phyloP scores from a whole-genome alignment of 2,888 invertebrate genomes.

The Stegophylla sp. region DNA sequence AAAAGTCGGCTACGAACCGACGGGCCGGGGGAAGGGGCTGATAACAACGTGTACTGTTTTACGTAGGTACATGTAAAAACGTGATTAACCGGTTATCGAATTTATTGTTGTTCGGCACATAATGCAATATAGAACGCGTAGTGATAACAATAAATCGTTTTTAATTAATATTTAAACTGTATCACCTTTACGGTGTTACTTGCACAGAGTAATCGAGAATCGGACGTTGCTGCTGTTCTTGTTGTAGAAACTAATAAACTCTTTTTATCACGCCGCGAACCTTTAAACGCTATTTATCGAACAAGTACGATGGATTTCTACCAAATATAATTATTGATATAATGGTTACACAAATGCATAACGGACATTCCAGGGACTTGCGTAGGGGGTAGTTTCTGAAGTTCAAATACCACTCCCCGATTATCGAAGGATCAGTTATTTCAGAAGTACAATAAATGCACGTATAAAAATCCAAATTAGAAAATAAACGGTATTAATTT shows the following conservation, averaged over 20 bases:
- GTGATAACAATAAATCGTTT: neutral
- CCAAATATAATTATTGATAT: no score
- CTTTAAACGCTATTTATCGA: no score
- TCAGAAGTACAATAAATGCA: no score
- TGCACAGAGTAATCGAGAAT: neutral
- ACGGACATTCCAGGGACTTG: no score
- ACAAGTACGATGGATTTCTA: no score
- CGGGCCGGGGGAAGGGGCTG: neutral
- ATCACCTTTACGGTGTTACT: neutral
- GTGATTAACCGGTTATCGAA: neutral
- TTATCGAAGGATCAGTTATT: no score
- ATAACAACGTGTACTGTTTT: neutral
- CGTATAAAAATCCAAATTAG: no score
- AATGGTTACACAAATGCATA: no score
- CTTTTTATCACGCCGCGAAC: neutral
- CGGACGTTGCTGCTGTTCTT: no score
- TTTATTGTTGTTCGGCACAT: neutral
- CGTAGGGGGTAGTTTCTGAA: no score
- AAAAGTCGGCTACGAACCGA: neutral
- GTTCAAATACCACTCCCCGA: no score
- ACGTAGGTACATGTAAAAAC: neutral
- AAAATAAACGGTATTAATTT: no score
- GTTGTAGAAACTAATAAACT: conserved; percentile 2
- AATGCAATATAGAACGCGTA: neutral
- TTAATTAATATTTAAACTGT: conserved; percentile 14